These are phyloP conservation scores for Phataginus tricuspis DNA, from an alignment of 2,797 vertebrate genomes.

Conservation along the genomic window DNA sequence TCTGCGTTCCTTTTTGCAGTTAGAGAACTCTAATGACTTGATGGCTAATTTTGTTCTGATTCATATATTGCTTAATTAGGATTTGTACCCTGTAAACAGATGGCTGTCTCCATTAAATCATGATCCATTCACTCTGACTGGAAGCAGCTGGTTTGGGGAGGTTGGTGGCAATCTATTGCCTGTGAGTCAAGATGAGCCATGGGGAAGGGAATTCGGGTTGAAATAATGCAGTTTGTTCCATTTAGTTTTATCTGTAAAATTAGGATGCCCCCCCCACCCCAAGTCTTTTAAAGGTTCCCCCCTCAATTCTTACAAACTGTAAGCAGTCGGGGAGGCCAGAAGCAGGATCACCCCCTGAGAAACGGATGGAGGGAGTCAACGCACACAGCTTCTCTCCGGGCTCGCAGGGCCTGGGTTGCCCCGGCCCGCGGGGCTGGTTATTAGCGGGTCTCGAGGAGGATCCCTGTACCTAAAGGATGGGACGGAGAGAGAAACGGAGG, in stretches of 20 bases:
- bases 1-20: conserved; percentile 55
- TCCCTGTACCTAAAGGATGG: too few relatives aligned
- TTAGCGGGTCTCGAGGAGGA: too few relatives aligned
- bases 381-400: accelerated
- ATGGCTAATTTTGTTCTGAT: conserved; percentile 83
- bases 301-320: neutral
- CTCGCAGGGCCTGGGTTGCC: neutral
- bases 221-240: conserved; percentile 68
- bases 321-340: neutral
- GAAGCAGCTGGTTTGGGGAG: conserved; percentile 78
- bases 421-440: too few relatives aligned
- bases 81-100: conserved; percentile 82
- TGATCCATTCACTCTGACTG: conserved; percentile 78
- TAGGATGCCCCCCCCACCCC: neutral
- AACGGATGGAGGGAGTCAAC: accelerated
- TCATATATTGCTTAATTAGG: conserved; percentile 84
- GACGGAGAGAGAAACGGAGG: too few relatives aligned
- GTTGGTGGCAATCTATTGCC: conserved; percentile 79
- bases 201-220: conserved; percentile 71
- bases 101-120: conserved; percentile 84
- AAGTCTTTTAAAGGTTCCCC: neutral
- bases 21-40: conserved; percentile 79
- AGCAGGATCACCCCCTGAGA: neutral
- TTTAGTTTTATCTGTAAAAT: conserved; percentile 63
- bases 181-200: conserved; percentile 68